Conservation (phyloP, 1,140 invertebrate species). For the Drosophila lacteicornis region DNA sequence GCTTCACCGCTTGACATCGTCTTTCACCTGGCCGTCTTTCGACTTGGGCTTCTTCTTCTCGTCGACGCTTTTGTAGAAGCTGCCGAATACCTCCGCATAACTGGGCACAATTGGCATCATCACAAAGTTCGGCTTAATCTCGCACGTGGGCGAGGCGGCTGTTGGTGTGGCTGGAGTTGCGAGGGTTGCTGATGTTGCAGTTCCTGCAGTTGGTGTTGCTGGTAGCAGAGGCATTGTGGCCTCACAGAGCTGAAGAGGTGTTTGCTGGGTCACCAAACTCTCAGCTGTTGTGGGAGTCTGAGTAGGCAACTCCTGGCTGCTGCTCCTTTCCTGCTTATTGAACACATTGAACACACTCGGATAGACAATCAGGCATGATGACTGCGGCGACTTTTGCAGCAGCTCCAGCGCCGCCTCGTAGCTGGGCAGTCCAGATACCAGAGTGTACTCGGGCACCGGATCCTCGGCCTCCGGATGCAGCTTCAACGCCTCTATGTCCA, state of each 20-base stretch:
- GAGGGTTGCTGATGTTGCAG: constrained; percentile 29
- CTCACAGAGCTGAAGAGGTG: constrained; percentile 48
- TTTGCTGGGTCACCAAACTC: constrained; percentile 23
- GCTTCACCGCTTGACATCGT: constrained; percentile 48
- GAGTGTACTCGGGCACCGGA: constrained; percentile 87
- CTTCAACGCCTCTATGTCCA: constrained; percentile 77
- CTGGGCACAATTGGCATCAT: constrained; percentile 69
- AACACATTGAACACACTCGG: constrained; percentile 82
- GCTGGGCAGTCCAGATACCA: constrained; percentile 87
- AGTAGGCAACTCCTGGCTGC: constrained; percentile 27
- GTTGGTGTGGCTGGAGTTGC: constrained; percentile 15
- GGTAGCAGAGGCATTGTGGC: constrained; percentile 59
- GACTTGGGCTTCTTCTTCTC: constrained; percentile 67
- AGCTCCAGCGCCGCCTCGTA: constrained; percentile 88
- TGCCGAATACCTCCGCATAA: constrained; percentile 72
- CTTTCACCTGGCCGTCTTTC: constrained; percentile 49
- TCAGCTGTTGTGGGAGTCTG: constrained; percentile 21
- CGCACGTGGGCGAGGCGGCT: constrained; percentile 52
- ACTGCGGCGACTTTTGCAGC: constrained; percentile 80
- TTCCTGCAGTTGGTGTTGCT: constrained; percentile 19
- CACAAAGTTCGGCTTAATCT: constrained; percentile 65
- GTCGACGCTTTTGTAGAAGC: constrained; percentile 59
- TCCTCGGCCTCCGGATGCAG: constrained; percentile 84
- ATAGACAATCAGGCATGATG: constrained; percentile 80
- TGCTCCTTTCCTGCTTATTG: constrained; percentile 69